Conservation (phyloP, 92 coral and sea anemone genomes). For the Actinernus sp. region DNA sequence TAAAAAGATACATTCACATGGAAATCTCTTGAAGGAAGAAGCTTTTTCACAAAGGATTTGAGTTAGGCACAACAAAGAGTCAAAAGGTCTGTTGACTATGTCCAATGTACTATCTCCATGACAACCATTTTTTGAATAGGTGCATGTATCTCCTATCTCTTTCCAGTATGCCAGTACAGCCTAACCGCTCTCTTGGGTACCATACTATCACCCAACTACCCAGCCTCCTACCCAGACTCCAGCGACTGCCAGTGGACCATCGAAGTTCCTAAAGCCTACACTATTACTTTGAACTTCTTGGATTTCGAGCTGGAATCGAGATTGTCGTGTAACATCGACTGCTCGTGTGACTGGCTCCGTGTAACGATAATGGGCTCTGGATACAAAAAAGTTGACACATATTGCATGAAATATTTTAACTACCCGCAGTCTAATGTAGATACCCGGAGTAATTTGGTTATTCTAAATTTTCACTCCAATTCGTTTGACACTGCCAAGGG, state of each 20-base stretch:
- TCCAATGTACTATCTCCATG: too few relatives aligned
- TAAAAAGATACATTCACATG: too few relatives aligned
- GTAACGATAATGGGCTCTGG: neutral
- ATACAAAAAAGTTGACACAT: neutral
- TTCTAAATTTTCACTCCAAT: slow-evolving; percentile 23
- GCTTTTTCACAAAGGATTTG: too few relatives aligned
- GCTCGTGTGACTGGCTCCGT: slow-evolving; percentile 24
- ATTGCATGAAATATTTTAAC: neutral
- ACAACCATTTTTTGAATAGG: too few relatives aligned
- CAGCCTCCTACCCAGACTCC: slow-evolving; percentile 15
- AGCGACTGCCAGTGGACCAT: slow-evolving; percentile 23
- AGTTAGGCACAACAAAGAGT: too few relatives aligned
- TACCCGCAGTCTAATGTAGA: neutral
- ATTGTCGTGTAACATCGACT: neutral
- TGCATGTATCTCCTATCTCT: neutral
- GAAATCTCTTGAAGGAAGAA: too few relatives aligned
- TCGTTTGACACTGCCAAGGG: slow-evolving; percentile 13
- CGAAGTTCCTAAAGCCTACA: slow-evolving; percentile 10
- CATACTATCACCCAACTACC: slow-evolving; percentile 37
- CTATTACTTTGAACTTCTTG: slow-evolving; percentile 6
- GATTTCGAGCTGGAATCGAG: slow-evolving; percentile 19
- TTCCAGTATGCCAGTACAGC: slow-evolving; percentile 16
- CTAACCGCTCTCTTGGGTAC: slow-evolving; percentile 25
- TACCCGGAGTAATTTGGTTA: slow-evolving; percentile 3
- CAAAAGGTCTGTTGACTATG: too few relatives aligned